Base-by-base conservation (phyloP, 2,113 vertebrate species). In the Pyrgilauda ruficollis region DNA sequence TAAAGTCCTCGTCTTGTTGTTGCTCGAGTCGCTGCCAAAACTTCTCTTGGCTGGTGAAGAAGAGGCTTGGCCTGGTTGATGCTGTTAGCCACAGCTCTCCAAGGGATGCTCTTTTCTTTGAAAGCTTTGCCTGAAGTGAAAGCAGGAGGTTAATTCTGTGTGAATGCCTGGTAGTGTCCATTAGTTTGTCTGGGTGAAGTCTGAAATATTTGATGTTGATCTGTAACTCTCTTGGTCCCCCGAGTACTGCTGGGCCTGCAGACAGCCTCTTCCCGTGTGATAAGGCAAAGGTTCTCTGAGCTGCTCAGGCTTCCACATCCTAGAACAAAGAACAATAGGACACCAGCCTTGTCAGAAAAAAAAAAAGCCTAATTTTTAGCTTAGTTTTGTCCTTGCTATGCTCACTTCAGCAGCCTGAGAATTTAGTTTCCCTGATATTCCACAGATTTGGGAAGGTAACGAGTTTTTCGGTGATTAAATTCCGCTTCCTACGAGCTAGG, bases 71-170 rank as follows among this genome's bases (percentile, higher is more conserved):
- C 88, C 27, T 0, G 0, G 33, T 61, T 55, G 20, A 27, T 81
- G 83, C 74, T 52, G 69, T 87, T 87, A 91, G 80, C 87, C 92
- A 90, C 84, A 94, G 77, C 33, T 93, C 93, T 94, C 91, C 66
- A 53, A 94, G 88, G 73, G 83, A 82, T 75, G 77, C 77, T 94
- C 77, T 87, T 92, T 95, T 73, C 84, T 95, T 96, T 95, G 83
- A 95, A 92, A 93, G 73, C 92, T 95, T 87, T 96, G 76, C 87
- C 76, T 2, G 0, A 17, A 90, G 62, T 76, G 80, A 96, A 96
- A 92, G 64, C 64, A 78, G 76, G 91, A 95, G 83, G 35, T 92
- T 89, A 92, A 90, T 81, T 80, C 89, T 84, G 12, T 78, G 37
- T 96, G 92, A 94, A 84, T 84, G 61, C 61, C 64, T 84, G 56